Evolutionary conservation across 2,888 invertebrate species (phyloP).

Genomic region (Ischnura elegans): DNA sequence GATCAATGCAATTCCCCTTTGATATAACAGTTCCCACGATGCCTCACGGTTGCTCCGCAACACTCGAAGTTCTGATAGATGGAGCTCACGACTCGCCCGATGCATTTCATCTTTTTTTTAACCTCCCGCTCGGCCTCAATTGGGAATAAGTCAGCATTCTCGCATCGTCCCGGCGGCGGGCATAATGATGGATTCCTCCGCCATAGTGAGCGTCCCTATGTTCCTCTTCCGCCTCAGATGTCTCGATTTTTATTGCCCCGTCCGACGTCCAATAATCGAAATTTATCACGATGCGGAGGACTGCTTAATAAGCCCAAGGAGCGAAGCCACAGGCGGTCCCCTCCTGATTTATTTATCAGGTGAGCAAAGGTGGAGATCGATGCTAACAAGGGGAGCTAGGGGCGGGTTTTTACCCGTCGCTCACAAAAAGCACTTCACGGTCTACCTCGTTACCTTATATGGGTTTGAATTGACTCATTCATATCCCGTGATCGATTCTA

Average conservation of each 20-base stretch:
- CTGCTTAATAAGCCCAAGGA: slow-evolving; percentile 5
- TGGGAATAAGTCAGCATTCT: not conserved
- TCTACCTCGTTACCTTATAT: not conserved
- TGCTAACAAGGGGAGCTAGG: not conserved
- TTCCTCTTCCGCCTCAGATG: slow-evolving; percentile 15
- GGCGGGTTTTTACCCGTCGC: not conserved
- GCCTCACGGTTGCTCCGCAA: not conserved
- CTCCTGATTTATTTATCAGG: slow-evolving; percentile 24
- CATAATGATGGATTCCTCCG: slow-evolving; percentile 4
- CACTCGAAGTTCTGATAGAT: not conserved
- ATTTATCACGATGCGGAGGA: not conserved
- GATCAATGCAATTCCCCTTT: not conserved
- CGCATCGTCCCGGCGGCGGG: not conserved
- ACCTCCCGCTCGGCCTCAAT: not conserved
- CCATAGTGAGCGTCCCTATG: not conserved
- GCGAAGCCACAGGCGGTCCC: slow-evolving; percentile 19
- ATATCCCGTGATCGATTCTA: not conserved
- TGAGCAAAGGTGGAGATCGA: not conserved
- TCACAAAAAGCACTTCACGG: not conserved
- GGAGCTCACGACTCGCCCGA: not conserved
- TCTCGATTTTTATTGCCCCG: slow-evolving; percentile 19
- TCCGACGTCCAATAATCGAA: not conserved
- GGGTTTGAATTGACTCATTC: not conserved
- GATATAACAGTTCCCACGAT: not conserved
- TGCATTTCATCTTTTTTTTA: not conserved